Percentiles rank a stretch among this genome's conserved stretches.
phyloP scores from a whole-genome alignment of 2,113 vertebrate genomes.

The Synodontis membranacea region DNA sequence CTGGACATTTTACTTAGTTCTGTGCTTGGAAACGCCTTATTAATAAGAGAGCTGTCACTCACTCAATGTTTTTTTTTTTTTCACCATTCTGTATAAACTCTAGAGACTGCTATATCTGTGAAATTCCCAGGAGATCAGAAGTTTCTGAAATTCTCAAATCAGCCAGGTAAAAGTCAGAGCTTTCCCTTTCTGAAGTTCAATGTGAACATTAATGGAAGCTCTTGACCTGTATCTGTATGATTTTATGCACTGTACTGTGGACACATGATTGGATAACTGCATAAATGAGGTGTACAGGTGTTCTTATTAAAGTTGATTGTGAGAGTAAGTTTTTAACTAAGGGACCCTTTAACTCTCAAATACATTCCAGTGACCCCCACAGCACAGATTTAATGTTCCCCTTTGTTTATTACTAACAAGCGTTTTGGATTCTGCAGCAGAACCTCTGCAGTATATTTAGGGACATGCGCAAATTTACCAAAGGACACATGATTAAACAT shows the following conservation, averaged over 20 bases:
- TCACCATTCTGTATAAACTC: too few relatives aligned
- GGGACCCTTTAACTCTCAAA: too few relatives aligned
- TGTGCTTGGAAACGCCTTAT: too few relatives aligned
- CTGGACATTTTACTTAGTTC: too few relatives aligned
- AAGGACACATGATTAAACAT: constrained; percentile 47
- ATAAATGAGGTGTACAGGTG: neutral
- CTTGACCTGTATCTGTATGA: neutral
- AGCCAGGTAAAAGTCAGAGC: neutral
- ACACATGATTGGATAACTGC: neutral
- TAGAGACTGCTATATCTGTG: too few relatives aligned
- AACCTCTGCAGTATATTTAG: constrained; percentile 13
- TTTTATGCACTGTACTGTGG: neutral
- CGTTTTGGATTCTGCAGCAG: neutral
- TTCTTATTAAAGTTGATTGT: neutral
- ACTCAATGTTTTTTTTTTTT: too few relatives aligned
- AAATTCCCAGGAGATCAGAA: too few relatives aligned
- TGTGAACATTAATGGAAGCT: neutral
- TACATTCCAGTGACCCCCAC: too few relatives aligned
- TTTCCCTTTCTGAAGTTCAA: neutral
- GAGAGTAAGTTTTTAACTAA: too few relatives aligned
- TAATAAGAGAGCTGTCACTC: too few relatives aligned
- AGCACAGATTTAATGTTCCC: too few relatives aligned
- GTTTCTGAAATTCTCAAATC: neutral
- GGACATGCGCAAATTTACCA: constrained; percentile 40
- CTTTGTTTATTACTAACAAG: constrained; percentile 28